Evolutionary conservation across 1,140 invertebrate species (phyloP), one percentile per base, ranked within the genome.

Genomic region (Nasonia giraulti): DNA sequence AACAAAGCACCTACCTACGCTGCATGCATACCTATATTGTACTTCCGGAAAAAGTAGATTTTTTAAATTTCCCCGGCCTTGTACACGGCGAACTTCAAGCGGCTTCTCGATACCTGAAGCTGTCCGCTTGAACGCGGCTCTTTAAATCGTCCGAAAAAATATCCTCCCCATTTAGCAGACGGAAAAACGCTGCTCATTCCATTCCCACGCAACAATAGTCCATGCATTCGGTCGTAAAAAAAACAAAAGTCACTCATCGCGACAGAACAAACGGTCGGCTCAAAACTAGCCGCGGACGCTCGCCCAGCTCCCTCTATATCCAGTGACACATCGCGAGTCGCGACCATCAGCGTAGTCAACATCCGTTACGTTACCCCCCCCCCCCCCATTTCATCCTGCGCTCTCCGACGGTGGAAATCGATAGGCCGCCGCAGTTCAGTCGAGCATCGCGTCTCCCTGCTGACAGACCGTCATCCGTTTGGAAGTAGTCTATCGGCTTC

Each of bases 301-400:
- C 33, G 3, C 33, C 4, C 33, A 37, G 23, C 31, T 71, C 23
- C n/a, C 27, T n/a, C 68, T 31, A 69, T n/a, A 69, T 69, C 8
- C 20, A 69, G 33, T 37, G 33, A 3, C 33, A 37, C 33, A 37
- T 37, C 27, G 27, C 27, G 27, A 27, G 27, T 27, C 27, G 27
- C 27, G 27, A 37, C 33, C 33, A 37, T 37, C 0, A 47, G 20
- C 81, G 81, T 76, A 83, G 81, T 83, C 20, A 1, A 20, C 47
- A 75, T 75, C 80, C 80, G 80, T n/a, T n/a, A 62, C 23, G 23
- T 23, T n/a, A 27, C 55, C 55, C 55, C 20, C 55, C 20, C 55
- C 55, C 55, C 20, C 55, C 20, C 0, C 55, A 17, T 17, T 62
- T 7, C 47, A 0, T 14, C 12, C 14, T 50, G 80, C 47, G 27